Evolutionary conservation across 1,140 invertebrate species (phyloP), one percentile per base, ranked within the genome.

Genomic region (Nomia melanderi): DNA sequence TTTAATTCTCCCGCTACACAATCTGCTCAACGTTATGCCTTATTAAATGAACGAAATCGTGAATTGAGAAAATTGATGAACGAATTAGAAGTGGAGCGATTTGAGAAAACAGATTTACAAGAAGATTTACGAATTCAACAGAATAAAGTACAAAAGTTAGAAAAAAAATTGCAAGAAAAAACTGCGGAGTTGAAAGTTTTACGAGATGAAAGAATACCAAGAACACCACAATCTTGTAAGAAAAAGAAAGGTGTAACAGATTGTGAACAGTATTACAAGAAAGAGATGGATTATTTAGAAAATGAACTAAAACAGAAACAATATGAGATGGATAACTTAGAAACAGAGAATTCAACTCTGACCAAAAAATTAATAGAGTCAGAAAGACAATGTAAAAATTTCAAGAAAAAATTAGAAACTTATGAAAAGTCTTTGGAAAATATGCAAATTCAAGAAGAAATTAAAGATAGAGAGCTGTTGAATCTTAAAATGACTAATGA

Each of bases 81-180:
- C 23, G 88, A 88, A 50, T 56, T 92, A 25, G 88, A 91, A 75
- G 86, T 88, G 0, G 87, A 91, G 59, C 77, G 85, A 25, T 92
- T 88, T 77, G 90, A 91, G 59, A 92, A 92, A 74, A 71, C 79
- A 7, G 90, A 92, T 72, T 70, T 92, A 17, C 84, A 86, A 6
- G 90, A 92, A 36, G 91, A 92, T 44, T 23, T 92, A 20, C 86
- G 73, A 67, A 88, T 70, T 36, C 86, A 89, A 33, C 80, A 88
- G 23, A 85, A 89, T 4, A 88, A 90, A 77, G 82, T 90, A 44
- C 64, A 85, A 59, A 87, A 79, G 29, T 69, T 92, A 6, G 83
- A 92, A n/a, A 79, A 78, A 33, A 88, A 88, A 64, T 78, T 92
- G 1, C 73, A 88, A 0, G 77, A 86, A 31, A 87, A 88, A 27